Conservation (phyloP, 2,113 vertebrate species). For the Forbesichthys agassizii region DNA sequence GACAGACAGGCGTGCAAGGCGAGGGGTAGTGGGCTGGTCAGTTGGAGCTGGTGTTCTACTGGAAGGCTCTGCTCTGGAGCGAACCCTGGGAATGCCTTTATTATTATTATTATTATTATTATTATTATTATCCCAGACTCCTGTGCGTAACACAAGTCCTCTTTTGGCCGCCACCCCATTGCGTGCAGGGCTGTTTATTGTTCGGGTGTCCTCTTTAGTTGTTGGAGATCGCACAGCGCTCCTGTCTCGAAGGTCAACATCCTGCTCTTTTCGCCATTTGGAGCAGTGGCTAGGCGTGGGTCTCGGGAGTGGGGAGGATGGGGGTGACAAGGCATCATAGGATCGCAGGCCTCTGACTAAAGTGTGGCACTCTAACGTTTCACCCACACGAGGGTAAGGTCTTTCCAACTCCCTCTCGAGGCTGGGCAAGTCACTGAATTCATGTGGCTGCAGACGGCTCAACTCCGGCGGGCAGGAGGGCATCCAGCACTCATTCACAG, state of each 20-base stretch:
- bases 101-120: constrained; percentile 31
- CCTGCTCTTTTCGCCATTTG: constrained; percentile 79
- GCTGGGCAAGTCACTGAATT: constrained; percentile 39
- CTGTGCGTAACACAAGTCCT: constrained; percentile 52
- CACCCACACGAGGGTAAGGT: constrained; percentile 66
- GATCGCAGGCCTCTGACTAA: constrained; percentile 76
- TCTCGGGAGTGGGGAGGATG: constrained; percentile 61
- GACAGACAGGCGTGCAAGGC: constrained; percentile 32
- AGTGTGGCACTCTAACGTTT: constrained; percentile 78
- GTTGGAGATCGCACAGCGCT: constrained; percentile 23
- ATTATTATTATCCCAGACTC: constrained; percentile 15
- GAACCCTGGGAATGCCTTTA: constrained; percentile 62
- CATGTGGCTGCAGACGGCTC: constrained; percentile 56
- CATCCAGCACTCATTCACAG: constrained; percentile 46
- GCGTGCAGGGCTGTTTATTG: constrained; percentile 53
- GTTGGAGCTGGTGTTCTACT: constrained; percentile 13
- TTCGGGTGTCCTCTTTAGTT: constrained; percentile 57
- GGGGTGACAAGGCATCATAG: constrained; percentile 69
- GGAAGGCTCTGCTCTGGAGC: constrained; percentile 61
- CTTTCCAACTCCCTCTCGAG: constrained; percentile 41
- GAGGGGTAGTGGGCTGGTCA: constrained; percentile 30
- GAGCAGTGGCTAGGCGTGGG: constrained; percentile 76
- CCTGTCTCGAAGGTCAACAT: constrained; percentile 54
- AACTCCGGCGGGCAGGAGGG: constrained; percentile 55
- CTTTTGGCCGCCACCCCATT: constrained; percentile 68